These are phyloP conservation scores for Leptodactylus fallax DNA, from an alignment of 2,797 vertebrate species.

Conservation along the genomic window DNA sequence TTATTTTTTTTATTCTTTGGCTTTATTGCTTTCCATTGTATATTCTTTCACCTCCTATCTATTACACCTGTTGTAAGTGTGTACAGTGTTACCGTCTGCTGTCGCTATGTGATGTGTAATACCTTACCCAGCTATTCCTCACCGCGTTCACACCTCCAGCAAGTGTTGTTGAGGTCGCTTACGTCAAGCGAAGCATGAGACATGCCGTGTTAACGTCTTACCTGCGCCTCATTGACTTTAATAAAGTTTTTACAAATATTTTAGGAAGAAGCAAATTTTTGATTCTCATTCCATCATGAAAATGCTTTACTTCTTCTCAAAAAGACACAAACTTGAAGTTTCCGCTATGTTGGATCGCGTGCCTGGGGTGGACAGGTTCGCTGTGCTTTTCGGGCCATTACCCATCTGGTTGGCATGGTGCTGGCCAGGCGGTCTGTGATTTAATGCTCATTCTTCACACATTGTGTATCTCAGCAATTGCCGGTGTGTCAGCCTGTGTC, in stretches of 20 bases:
- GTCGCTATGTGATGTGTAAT: background rate
- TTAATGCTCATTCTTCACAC: background rate
- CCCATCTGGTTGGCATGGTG: slow-evolving; percentile 1
- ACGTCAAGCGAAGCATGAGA: background rate
- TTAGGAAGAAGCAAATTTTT: background rate
- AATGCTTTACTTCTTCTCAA: background rate
- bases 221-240: background rate
- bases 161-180: background rate
- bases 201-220: slow-evolving; percentile 9
- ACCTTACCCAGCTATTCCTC: background rate
- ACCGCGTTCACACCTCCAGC: background rate
- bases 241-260: background rate
- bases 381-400: background rate
- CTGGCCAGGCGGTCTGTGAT: background rate
- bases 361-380: background rate
- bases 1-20: no score
- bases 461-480: background rate
- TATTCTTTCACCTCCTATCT: background rate
- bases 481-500: background rate
- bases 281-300: background rate
- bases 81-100: background rate
- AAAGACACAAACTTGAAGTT: background rate
- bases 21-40: no score
- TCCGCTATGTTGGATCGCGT: background rate
- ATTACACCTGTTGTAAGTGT: no score